phyloP scores from a whole-genome alignment of 2,888 invertebrate genomes.

The Ommatoiulus sabulosus region DNA sequence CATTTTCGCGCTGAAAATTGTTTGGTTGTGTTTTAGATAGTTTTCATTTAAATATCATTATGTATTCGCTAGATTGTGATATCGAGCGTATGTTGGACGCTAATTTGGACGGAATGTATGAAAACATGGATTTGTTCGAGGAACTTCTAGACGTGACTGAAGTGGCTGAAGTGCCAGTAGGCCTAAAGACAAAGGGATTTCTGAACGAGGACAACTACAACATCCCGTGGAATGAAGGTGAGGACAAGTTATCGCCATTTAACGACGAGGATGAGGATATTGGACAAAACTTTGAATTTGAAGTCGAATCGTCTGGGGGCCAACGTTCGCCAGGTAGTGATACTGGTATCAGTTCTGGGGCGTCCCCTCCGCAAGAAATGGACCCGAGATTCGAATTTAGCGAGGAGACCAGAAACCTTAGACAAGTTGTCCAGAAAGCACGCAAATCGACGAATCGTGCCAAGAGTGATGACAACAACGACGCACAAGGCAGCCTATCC shows the following conservation, averaged over 20 bases:
- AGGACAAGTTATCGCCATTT: background rate
- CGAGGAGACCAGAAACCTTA: background rate
- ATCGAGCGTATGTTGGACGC: background rate
- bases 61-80: background rate
- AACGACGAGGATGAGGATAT: background rate
- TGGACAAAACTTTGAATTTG: background rate
- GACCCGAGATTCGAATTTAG: background rate
- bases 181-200: background rate
- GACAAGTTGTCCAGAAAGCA: background rate
- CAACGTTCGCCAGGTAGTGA: background rate
- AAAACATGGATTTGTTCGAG: background rate
- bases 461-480: background rate
- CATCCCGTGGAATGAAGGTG: background rate
- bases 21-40: too few relatives aligned
- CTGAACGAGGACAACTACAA: background rate
- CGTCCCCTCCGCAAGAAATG: background rate
- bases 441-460: background rate
- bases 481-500: slow-evolving; percentile 63
- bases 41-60: background rate
- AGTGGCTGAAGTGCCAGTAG: too few relatives aligned
- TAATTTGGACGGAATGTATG: background rate
- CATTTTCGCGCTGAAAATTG: too few relatives aligned
- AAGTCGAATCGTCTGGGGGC: background rate
- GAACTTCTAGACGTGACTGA: background rate
- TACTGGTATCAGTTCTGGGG: background rate